phyloP scores from a whole-genome alignment of 2,797 vertebrate genomes.

The Philypnodon macrostomus region DNA sequence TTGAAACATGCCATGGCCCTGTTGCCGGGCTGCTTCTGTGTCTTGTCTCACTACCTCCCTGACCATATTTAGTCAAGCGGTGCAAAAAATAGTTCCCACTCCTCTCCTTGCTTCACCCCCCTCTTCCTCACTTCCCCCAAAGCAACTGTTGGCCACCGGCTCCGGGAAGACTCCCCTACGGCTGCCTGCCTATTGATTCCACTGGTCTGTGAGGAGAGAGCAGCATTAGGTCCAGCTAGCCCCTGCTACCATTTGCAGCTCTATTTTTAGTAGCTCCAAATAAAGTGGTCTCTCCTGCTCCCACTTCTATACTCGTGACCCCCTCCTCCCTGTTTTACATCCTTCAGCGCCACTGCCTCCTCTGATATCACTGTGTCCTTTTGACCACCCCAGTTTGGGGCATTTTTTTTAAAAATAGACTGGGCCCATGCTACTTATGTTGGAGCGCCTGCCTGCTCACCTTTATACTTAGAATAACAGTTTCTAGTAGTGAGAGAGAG shows the following conservation, averaged over 20 bases:
- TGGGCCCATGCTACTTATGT: slow-evolving; percentile 77
- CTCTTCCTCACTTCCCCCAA: slow-evolving; percentile 51
- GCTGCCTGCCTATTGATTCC: slow-evolving; percentile 90
- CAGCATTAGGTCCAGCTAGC: slow-evolving; percentile 61
- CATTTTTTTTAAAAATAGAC: slow-evolving; percentile 76
- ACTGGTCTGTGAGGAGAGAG: slow-evolving; percentile 78
- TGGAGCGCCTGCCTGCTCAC: slow-evolving; percentile 74
- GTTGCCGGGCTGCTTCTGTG: slow-evolving; percentile 87
- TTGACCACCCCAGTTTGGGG: slow-evolving; percentile 63
- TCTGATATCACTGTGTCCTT: slow-evolving; percentile 59
- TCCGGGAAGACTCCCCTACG: slow-evolving; percentile 84
- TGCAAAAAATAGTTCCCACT: slow-evolving; percentile 93
- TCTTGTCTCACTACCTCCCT: slow-evolving; percentile 90
- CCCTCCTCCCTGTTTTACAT: slow-evolving; percentile 56
- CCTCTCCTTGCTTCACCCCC: slow-evolving; percentile 27
- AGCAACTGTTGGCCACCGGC: slow-evolving; percentile 84
- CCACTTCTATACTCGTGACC: slow-evolving; percentile 83
- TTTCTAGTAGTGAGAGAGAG: slow-evolving; percentile 51
- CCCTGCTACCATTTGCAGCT: slow-evolving; percentile 83
- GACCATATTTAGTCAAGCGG: slow-evolving; percentile 99
- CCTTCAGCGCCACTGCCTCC: slow-evolving; percentile 54
- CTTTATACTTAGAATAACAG: slow-evolving; percentile 84
- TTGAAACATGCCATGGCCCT: slow-evolving; percentile 85
- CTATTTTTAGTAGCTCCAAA: slow-evolving; percentile 92
- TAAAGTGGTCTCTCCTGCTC: slow-evolving; percentile 90